Conservation (phyloP, 2,888 invertebrate species). For the Linnaemya tessellans region DNA sequence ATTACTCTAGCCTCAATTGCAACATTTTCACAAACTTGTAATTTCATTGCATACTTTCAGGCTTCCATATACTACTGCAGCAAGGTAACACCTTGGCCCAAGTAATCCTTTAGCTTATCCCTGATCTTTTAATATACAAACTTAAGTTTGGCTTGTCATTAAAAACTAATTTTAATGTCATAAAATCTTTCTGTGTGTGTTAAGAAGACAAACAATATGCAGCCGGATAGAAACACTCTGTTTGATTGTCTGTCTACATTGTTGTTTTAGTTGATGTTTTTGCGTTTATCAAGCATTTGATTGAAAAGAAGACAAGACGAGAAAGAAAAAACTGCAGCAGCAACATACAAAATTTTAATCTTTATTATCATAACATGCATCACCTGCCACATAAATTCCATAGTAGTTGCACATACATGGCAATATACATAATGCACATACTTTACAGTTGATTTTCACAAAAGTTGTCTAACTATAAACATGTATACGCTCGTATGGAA, state of each 20-base stretch:
- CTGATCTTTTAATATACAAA: slow-evolving; percentile 8
- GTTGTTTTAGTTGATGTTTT: slow-evolving; percentile 41
- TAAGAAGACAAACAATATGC: not conserved
- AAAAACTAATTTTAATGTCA: slow-evolving; percentile 44
- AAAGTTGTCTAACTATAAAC: slow-evolving; percentile 53
- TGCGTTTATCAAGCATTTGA: slow-evolving; percentile 37
- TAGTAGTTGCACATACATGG: slow-evolving; percentile 9
- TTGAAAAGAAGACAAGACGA: not conserved
- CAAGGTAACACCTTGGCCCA: not conserved
- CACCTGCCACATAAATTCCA: slow-evolving; percentile 63
- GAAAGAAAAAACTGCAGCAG: not conserved
- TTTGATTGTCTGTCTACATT: slow-evolving; percentile 6
- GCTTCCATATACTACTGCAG: too few relatives aligned
- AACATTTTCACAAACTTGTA: not conserved
- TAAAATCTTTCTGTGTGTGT: slow-evolving; percentile 2
- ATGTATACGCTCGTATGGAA: not conserved
- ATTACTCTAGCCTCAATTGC: not conserved
- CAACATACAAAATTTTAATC: slow-evolving; percentile 56
- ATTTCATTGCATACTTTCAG: not conserved
- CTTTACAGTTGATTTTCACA: slow-evolving; percentile 18
- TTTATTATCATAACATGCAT: slow-evolving; percentile 71
- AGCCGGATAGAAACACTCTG: not conserved
- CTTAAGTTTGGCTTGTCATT: slow-evolving; percentile 7
- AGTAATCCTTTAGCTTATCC: slow-evolving; percentile 31
- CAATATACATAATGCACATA: not conserved